Evolutionary conservation across 2,888 invertebrate species (phyloP).

Genomic region (Coremacera marginata): DNA sequence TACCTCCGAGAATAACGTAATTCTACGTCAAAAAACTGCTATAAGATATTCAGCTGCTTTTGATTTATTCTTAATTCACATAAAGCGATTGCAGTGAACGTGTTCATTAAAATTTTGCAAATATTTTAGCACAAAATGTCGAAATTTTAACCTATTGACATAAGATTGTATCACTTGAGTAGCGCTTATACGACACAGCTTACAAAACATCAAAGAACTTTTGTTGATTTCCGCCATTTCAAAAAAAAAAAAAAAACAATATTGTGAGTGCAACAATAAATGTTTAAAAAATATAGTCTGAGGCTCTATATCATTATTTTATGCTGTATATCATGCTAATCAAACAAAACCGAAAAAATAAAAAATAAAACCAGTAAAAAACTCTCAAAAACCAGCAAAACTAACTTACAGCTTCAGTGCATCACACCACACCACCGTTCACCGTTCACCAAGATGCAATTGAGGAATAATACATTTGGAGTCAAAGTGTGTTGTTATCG

Average conservation of each 20-base stretch:
- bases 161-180: constrained; percentile 12
- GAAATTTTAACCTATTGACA: constrained; percentile 25
- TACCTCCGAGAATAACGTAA: no score
- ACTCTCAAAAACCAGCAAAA: no score
- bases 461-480: neutral
- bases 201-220: neutral
- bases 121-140: neutral
- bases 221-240: no score
- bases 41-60: no score
- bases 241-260: no score
- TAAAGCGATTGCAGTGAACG: no score
- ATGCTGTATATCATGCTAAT: neutral
- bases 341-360: neutral
- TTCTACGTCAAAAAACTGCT: no score
- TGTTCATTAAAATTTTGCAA: neutral
- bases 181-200: neutral
- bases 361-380: neutral
- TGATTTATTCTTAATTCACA: no score
- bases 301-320: neutral
- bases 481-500: constrained; percentile 9
- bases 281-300: neutral
- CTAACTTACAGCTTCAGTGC: neutral
- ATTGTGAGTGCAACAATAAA: neutral
- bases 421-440: neutral
- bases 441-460: neutral